A percentile compares a stretch with the other conserved stretches of the same genome.
phyloP scores from a whole-genome alignment of 2,797 vertebrate genomes.

The Crenuchus spilurus region DNA sequence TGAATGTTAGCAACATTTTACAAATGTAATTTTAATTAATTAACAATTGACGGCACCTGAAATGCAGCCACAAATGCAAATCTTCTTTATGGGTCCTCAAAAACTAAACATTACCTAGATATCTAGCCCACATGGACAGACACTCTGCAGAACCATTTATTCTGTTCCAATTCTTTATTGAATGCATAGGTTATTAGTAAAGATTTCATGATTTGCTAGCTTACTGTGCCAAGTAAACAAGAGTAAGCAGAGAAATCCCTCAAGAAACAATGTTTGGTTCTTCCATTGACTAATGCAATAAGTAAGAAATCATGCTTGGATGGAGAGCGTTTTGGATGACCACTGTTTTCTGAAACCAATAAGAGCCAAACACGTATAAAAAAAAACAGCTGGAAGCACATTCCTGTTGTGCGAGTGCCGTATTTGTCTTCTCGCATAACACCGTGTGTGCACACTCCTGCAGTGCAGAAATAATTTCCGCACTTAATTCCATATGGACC shows the following conservation, averaged over 20 bases:
- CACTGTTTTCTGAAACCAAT: neutral
- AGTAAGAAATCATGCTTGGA: neutral
- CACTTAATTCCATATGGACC: constrained; percentile 37
- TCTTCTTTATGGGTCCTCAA: neutral
- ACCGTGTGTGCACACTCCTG: constrained; percentile 10
- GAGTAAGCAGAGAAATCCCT: neutral
- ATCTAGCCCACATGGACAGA: neutral
- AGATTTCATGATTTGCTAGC: neutral
- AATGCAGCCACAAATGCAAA: neutral
- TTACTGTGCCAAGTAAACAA: no score
- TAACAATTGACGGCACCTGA: neutral
- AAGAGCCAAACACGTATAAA: neutral
- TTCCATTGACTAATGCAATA: neutral
- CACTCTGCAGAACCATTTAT: neutral
- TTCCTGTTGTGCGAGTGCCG: constrained; percentile 3
- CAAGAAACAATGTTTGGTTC: neutral
- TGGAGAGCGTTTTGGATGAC: neutral
- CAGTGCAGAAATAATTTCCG: constrained; percentile 31
- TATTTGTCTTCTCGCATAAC: constrained; percentile 11
- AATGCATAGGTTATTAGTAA: constrained; percentile 1
- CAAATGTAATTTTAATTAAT: neutral
- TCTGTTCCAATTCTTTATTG: neutral
- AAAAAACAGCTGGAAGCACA: constrained; percentile 7
- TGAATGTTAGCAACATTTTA: neutral
- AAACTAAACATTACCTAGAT: neutral